Base-by-base conservation (phyloP, 2,888 invertebrate genomes). In the Patella ulyssiponensis region DNA sequence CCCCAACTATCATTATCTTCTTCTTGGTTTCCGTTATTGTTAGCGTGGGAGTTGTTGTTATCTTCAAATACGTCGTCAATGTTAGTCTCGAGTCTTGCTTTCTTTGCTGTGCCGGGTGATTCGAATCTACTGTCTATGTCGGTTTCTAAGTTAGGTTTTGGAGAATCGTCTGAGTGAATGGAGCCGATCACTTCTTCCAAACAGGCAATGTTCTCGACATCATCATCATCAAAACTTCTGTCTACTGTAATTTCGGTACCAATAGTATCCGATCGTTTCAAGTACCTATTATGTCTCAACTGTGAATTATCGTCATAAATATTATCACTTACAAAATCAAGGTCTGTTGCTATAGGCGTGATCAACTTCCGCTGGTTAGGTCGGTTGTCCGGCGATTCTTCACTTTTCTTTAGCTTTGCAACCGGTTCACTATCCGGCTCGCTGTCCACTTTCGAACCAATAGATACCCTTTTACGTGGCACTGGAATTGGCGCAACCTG, bases 211-310 rank as follows among this genome's bases (percentile, higher is more conserved):
- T 71, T 71, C 20, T 73, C 73, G 23, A 53, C 44, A 52, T 73
- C 73, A n/a, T 52, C 73, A 53, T 73, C 73, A 54, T 73, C 73
- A 23, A 73, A 53, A 20, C 73, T 73, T 20, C 52, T 15, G 73
- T 73, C 54, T 17, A 52, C 51, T 23, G 52, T 73, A 23, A 52
- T 53, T 17, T 53, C 73, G 3, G 73, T 51, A 20, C 52, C 54
- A 11, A 52, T 53, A 3, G 23, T 54, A 53, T 73, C 73, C 17
- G 73, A 53, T 23, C 52, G 23, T 9, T 52, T 53, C n/a, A 23
- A 23, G 23, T 64, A 64, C 17, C 20, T 23, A 23, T 73, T 53
- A 15, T 54, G 23, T 52, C 15, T 23, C 1, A n/a, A 15, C 73
- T 51, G 54, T 7, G 44, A 17, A 11, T 15, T 52, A 15, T 15